phyloP scores from a whole-genome alignment of 2,797 vertebrate species.

The Loriculus beryllinus region DNA sequence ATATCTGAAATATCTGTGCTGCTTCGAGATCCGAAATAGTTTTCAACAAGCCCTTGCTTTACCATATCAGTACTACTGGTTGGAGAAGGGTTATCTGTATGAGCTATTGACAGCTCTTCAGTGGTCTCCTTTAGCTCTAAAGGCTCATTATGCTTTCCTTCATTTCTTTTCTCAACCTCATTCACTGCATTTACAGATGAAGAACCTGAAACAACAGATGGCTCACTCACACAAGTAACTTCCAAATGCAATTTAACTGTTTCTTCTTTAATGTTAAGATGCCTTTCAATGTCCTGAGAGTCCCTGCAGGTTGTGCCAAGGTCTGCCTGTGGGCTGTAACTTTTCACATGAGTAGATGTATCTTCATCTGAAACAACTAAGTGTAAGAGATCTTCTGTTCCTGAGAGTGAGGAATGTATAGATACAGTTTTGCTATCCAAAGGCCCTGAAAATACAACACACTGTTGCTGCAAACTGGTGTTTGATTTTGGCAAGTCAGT shows the following conservation, averaged over 20 bases:
- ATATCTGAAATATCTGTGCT: constrained; percentile 86
- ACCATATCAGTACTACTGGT: constrained; percentile 89
- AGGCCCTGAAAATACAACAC: constrained; percentile 80
- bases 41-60: constrained; percentile 95
- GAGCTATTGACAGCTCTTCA: constrained; percentile 63
- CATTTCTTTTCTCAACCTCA: constrained; percentile 27
- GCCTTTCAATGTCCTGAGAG: constrained; percentile 40
- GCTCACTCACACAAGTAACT: constrained; percentile 59
- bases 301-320: constrained; percentile 44
- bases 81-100: constrained; percentile 77
- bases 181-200: constrained; percentile 38
- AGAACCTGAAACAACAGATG: constrained; percentile 68
- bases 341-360: constrained; percentile 49
- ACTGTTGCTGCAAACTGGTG: constrained; percentile 83
- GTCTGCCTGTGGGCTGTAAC: constrained; percentile 38
- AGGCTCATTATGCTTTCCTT: constrained; percentile 31
- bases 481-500: constrained; percentile 76
- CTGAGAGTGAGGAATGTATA: constrained; percentile 67
- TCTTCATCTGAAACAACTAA: constrained; percentile 66
- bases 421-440: constrained; percentile 51
- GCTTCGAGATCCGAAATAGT: constrained; percentile 92
- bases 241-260: constrained; percentile 38
- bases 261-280: constrained; percentile 31
- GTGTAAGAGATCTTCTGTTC: constrained; percentile 63
- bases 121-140: constrained; percentile 41